phyloP scores from a whole-genome alignment of 2,113 vertebrate genomes.

The Plestiodon gilberti region DNA sequence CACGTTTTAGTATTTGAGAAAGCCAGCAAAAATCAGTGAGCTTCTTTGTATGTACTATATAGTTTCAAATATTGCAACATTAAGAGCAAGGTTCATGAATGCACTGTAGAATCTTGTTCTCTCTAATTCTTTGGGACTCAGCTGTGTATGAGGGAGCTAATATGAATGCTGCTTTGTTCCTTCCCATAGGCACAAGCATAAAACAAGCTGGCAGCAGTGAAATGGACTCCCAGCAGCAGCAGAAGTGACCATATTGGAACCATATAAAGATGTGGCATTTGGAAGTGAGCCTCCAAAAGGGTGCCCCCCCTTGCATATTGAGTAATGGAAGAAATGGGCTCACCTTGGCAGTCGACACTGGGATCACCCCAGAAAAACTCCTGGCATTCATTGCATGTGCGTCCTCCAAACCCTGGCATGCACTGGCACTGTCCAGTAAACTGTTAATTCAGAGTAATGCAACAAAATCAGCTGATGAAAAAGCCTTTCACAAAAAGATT shows the following conservation, averaged over 20 bases:
- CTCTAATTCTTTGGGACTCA: not conserved
- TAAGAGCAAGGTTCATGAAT: rapidly evolving
- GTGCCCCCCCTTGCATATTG: not conserved
- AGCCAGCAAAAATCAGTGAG: not conserved
- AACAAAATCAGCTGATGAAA: not conserved
- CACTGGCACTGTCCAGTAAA: constrained; percentile 95
- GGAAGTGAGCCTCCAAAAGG: not conserved
- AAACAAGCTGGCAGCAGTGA: not conserved
- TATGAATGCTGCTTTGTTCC: not conserved
- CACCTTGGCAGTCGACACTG: constrained; percentile 86
- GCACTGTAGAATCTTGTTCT: not conserved
- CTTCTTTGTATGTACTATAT: not conserved
- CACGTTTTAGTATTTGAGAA: not conserved
- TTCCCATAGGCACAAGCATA: not conserved
- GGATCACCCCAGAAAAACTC: constrained; percentile 97
- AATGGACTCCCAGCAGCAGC: not conserved
- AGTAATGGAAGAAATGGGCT: constrained; percentile 10
- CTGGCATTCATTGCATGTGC: constrained; percentile 90
- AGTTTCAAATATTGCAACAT: not conserved
- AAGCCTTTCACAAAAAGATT: not conserved
- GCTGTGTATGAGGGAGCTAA: too few species aligned
- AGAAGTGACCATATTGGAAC: not conserved
- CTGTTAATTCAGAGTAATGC: constrained; percentile 65
- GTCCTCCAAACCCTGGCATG: constrained; percentile 91
- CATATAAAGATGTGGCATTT: not conserved